Evolutionary conservation across 2,113 vertebrate species (phyloP), one percentile per base, ranked within the genome.

Genomic region (Xiphophorus maculatus): DNA sequence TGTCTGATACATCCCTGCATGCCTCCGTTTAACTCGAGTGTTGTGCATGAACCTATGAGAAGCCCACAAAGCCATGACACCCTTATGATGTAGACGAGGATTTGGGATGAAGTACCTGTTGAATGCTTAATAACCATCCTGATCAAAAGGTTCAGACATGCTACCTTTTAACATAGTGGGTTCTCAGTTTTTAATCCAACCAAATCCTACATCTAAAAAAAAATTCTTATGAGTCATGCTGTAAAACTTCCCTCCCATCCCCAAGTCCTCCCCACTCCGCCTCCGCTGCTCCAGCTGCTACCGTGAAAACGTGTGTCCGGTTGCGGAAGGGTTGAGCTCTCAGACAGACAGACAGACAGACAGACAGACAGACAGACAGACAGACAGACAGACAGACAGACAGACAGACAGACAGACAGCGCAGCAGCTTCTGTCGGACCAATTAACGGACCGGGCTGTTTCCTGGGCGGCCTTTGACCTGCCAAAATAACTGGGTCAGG

Each of bases 201-300:
- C 54, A 3, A 40, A 73, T 28, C 54, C 62, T 28, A 54, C 54
- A 76, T 79, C 1, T 62, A 0, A 29, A 63, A 35, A 15, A 0
- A 42, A 75, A 66, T 51, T 2, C 8, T 22, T 1, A 35, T 92
- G 91, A 93, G 76, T 93, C 91, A 93, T 74, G 86, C 48, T 40
- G 48, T 51, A 91, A 89, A 86, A 79, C 83, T 86, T 71, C 37
- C 64, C 35, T 32, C 77, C 82, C 69, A 69, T 77, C 69, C 51
- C 73, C 66, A 28, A 71, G 32, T 61, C 54, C 51, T 13, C 37
- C 58, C 37, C 73, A 4, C 75, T 35, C 66, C 76, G 5, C 76
- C 73, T 66, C 71, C 15, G 13, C 27, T 58, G 78, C 76, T 32
- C 13, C 69, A 58, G 58, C 63, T 71, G 71, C 72, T 75, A 33